A percentile compares a stretch with the other conserved stretches of the same genome.
Conservation (phyloP, 2,888 invertebrate species). For the Dione juno region DNA sequence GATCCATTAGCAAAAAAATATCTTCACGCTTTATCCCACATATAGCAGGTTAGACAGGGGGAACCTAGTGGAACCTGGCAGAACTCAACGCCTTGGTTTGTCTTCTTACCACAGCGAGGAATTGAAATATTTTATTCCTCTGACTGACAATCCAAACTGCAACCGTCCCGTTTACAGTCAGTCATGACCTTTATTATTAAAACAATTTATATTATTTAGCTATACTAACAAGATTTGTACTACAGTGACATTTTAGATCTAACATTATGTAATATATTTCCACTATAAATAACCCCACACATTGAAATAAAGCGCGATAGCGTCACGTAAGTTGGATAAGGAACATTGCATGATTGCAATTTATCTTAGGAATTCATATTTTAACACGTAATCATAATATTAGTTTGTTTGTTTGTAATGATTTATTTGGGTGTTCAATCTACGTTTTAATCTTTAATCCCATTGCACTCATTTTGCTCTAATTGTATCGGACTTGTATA, state of each 20-base stretch:
- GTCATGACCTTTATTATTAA: background rate
- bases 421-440: background rate
- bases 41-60: background rate
- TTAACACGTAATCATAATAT: conserved; percentile 34
- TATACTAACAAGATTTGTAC: background rate
- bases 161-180: background rate
- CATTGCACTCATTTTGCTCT: too few species aligned
- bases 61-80: background rate
- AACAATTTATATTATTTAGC: background rate
- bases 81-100: background rate
- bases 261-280: background rate
- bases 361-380: conserved; percentile 38
- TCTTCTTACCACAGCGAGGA: background rate
- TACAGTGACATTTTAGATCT: background rate
- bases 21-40: background rate
- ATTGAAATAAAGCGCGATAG: conserved; percentile 38
- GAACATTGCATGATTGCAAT: conserved; percentile 42
- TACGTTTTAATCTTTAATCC: too few species aligned
- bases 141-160: background rate
- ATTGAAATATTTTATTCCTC: background rate
- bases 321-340: conserved; percentile 44
- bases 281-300: conserved; percentile 32
- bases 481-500: too few species aligned
- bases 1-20: background rate
- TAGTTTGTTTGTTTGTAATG: too few species aligned